A percentile compares a stretch with the other conserved stretches of the same genome.
Conservation (phyloP, 2,888 invertebrate genomes). For the Zygaena filipendulae region DNA sequence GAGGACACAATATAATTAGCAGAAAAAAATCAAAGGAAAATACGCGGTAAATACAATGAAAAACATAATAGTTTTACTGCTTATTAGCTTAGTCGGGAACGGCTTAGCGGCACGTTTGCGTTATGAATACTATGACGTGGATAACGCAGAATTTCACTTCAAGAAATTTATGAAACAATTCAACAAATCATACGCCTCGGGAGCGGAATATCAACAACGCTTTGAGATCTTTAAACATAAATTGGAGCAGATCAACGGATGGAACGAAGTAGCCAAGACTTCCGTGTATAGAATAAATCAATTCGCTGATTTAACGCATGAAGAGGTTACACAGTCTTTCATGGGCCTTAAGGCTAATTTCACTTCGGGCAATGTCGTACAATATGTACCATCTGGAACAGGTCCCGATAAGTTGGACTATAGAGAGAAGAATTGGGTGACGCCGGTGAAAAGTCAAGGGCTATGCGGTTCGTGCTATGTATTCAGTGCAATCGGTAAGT, state of each 20-base stretch:
- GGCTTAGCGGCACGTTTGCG: too few relatives aligned
- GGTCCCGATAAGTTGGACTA: conserved; percentile 1
- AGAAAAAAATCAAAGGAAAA: too few relatives aligned
- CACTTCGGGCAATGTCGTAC: conserved; percentile 1
- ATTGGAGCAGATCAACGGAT: conserved; percentile 1
- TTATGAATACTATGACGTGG: conserved; percentile 6
- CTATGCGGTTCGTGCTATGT: not conserved
- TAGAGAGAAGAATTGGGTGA: not conserved
- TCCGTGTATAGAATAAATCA: conserved; percentile 5
- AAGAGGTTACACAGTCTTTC: conserved; percentile 2
- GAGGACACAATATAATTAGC: too few relatives aligned
- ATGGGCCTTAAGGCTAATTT: not conserved
- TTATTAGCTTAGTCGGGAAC: too few relatives aligned
- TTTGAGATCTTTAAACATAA: conserved; percentile 3
- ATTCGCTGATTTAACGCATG: conserved; percentile 2
- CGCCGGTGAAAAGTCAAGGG: not conserved
- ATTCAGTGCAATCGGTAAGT: conserved; percentile 5
- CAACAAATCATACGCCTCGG: conserved; percentile 3
- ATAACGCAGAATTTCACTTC: conserved; percentile 7
- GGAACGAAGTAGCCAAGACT: conserved; percentile 1
- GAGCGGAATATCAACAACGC: conserved; percentile 3
- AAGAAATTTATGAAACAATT: conserved; percentile 5
- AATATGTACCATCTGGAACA: not conserved
- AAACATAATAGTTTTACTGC: too few relatives aligned
- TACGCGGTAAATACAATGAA: too few relatives aligned